Evolutionary conservation across 2,797 vertebrate genomes (phyloP).

Genomic region (Phrynocephalus vlangalii): DNA sequence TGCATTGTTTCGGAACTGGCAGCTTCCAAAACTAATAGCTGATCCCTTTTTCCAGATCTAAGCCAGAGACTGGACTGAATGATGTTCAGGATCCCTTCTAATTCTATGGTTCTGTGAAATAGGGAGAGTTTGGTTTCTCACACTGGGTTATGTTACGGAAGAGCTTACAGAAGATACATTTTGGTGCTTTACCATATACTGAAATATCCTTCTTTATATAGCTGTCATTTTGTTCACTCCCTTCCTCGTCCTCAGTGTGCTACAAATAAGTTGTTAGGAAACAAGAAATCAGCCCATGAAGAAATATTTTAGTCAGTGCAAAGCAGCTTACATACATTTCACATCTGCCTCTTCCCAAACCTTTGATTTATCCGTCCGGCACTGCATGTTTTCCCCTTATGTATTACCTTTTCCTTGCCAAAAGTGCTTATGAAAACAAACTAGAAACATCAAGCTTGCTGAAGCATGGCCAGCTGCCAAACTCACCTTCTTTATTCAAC

Average conservation of each 20-base stretch:
- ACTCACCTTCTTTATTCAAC: constrained; percentile 19
- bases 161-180: not conserved
- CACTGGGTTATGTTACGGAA: not conserved
- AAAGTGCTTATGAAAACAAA: constrained; percentile 23
- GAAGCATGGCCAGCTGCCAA: not conserved
- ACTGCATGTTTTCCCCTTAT: not conserved
- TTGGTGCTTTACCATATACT: not conserved
- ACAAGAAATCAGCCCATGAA: not conserved
- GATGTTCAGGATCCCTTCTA: not conserved
- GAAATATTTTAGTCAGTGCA: not conserved
- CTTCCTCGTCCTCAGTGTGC: not conserved
- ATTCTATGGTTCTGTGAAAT: not conserved
- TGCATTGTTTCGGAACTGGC: no score
- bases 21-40: no score
- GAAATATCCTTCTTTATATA: not conserved
- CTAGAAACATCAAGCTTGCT: not conserved
- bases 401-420: constrained; percentile 8
- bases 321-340: constrained; percentile 4
- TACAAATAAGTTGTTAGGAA: not conserved
- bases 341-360: not conserved
- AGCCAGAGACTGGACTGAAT: not conserved
- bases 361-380: constrained; percentile 15
- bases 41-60: no score
- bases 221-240: not conserved
- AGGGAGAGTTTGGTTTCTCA: not conserved